Conservation (phyloP, 2,888 invertebrate species). For the Cylindroiulus punctatus region DNA sequence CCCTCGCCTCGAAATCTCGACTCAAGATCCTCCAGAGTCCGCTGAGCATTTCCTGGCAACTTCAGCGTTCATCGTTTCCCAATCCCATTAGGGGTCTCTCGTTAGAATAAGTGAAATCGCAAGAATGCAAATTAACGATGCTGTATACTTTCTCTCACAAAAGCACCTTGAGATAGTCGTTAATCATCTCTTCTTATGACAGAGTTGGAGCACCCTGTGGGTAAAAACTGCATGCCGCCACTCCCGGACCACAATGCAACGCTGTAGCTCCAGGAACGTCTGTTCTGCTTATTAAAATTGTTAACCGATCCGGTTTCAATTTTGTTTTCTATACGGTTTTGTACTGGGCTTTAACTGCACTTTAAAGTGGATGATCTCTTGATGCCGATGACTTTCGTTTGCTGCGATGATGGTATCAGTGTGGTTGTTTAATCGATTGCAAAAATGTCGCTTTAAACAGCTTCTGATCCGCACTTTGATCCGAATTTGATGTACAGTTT, state of each 20-base stretch:
- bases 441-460: too few relatives aligned
- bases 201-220: conserved; percentile 34
- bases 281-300: conserved; percentile 6
- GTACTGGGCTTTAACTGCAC: neutral
- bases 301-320: neutral
- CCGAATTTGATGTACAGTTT: too few relatives aligned
- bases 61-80: neutral
- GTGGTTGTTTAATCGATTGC: too few relatives aligned
- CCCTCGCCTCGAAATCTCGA: neutral
- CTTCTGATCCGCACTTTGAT: too few relatives aligned
- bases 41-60: neutral
- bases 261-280: neutral
- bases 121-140: conserved; percentile 38
- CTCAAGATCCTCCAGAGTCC: neutral
- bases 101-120: conserved; percentile 34
- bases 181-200: conserved; percentile 42
- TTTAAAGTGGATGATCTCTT: neutral
- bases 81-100: conserved; percentile 2
- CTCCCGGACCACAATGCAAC: neutral
- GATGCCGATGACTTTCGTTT: neutral
- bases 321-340: neutral
- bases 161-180: conserved; percentile 33
- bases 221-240: neutral
- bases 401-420: too few relatives aligned
- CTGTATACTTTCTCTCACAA: neutral